Percentiles rank a stretch among this genome's conserved stretches.
Evolutionary conservation across 1,140 invertebrate species (phyloP).

Genomic region (Pentalonia nigronervosa): DNA sequence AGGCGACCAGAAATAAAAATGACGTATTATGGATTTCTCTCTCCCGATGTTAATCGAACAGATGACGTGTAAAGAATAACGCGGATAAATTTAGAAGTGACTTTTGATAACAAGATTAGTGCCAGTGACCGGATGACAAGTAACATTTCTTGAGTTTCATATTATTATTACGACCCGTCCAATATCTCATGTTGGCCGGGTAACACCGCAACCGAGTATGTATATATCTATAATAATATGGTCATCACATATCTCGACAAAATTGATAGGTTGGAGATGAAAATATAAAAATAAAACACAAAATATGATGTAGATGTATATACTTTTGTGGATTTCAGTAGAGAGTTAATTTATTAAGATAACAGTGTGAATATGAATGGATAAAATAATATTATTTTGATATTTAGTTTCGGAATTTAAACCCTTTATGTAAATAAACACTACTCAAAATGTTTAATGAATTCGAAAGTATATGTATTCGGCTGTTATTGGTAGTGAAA

Average conservation of each 20-base stretch:
- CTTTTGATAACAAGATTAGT: neutral
- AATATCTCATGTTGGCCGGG: neutral
- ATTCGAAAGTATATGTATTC: neutral
- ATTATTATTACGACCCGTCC: neutral
- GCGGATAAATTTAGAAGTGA: neutral
- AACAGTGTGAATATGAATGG: neutral
- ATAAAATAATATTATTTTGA: neutral
- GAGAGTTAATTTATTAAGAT: neutral
- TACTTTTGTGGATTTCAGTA: neutral
- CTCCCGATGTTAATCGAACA: neutral
- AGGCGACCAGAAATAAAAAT: neutral
- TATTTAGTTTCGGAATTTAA: neutral
- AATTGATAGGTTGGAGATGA: neutral
- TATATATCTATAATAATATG: neutral
- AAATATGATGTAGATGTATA: neutral
- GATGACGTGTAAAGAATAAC: neutral
- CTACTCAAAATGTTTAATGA: neutral
- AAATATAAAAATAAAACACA: neutral
- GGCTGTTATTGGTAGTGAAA: neutral
- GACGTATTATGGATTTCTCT: neutral
- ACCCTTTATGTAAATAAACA: neutral
- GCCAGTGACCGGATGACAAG: neutral
- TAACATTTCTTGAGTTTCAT: neutral
- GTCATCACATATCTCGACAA: neutral
- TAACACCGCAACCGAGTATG: neutral